These are phyloP conservation scores for Corydoras maculifer DNA, from an alignment of 2,113 vertebrate genomes.

Conservation along the genomic window DNA sequence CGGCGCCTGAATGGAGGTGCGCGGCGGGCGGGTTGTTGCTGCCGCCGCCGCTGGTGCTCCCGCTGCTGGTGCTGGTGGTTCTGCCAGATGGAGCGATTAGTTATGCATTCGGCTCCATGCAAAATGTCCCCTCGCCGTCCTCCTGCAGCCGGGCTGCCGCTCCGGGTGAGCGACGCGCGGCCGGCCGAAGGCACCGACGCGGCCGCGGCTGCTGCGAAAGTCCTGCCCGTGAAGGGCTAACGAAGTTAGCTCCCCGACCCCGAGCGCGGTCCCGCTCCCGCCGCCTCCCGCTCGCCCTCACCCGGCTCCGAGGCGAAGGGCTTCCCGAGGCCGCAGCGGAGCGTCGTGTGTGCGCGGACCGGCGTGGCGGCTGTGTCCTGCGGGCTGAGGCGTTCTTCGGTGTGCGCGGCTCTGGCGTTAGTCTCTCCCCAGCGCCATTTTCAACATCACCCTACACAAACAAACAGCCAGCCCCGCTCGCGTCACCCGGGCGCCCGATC, in stretches of 20 bases:
- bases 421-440: slow-evolving; percentile 73
- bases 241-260: slow-evolving; percentile 54
- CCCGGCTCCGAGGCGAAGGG: slow-evolving; percentile 3
- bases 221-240: slow-evolving; percentile 50
- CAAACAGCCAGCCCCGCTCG: slow-evolving; percentile 60
- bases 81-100: slow-evolving; percentile 30
- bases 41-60: neutral
- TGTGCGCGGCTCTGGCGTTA: slow-evolving; percentile 55
- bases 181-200: too few relatives aligned
- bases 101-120: slow-evolving; percentile 40
- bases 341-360: slow-evolving; percentile 27
- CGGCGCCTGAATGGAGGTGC: too few relatives aligned
- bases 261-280: slow-evolving; percentile 28
- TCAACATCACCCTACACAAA: slow-evolving; percentile 69
- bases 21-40: too few relatives aligned
- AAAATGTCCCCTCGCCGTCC: neutral
- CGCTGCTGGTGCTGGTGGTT: slow-evolving; percentile 8
- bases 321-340: slow-evolving; percentile 11
- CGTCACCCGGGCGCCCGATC: slow-evolving; percentile 38
- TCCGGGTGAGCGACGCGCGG: too few relatives aligned
- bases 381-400: slow-evolving; percentile 40
- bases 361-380: slow-evolving; percentile 44
- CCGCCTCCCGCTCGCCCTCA: slow-evolving; percentile 30
- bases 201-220: slow-evolving; percentile 30
- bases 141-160: neutral